phyloP scores from a whole-genome alignment of 1,140 invertebrate species.

The Agrilus planipennis region DNA sequence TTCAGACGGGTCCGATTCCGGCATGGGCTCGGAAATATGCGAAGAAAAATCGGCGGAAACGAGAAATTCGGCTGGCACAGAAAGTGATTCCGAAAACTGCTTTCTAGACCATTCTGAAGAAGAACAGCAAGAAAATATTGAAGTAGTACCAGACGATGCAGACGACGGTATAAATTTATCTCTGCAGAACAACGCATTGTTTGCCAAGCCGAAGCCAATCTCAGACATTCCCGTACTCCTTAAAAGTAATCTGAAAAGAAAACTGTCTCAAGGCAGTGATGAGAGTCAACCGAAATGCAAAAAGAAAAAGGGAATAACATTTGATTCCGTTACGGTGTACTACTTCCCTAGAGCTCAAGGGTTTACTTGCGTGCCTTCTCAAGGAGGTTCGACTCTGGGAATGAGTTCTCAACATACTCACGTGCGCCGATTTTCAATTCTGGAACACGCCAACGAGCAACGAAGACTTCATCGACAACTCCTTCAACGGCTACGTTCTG shows the following conservation, averaged over 20 bases:
- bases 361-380: slow-evolving; percentile 95
- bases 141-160: not conserved
- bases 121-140: slow-evolving; percentile 11
- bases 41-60: slow-evolving; percentile 33
- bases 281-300: slow-evolving; percentile 42
- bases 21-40: slow-evolving; percentile 40
- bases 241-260: slow-evolving; percentile 46
- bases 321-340: slow-evolving; percentile 86
- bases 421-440: slow-evolving; percentile 51
- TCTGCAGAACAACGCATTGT: slow-evolving; percentile 14
- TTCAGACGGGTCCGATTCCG: slow-evolving; percentile 72
- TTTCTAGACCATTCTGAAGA: slow-evolving; percentile 42
- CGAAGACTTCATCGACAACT: slow-evolving; percentile 72
- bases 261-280: slow-evolving; percentile 33
- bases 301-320: slow-evolving; percentile 69
- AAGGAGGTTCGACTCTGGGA: slow-evolving; percentile 92
- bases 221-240: slow-evolving; percentile 22
- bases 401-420: slow-evolving; percentile 82
- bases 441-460: slow-evolving; percentile 78
- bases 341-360: slow-evolving; percentile 93
- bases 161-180: slow-evolving; percentile 19
- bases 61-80: slow-evolving; percentile 32
- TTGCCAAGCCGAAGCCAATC: not conserved
- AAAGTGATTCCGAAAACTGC: slow-evolving; percentile 41
- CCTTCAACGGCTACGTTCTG: slow-evolving; percentile 61